A percentile compares a stretch with the other conserved stretches of the same genome.
These are phyloP conservation scores for Catharus ustulatus DNA, from an alignment of 2,797 vertebrate species.

Conservation along the genomic window DNA sequence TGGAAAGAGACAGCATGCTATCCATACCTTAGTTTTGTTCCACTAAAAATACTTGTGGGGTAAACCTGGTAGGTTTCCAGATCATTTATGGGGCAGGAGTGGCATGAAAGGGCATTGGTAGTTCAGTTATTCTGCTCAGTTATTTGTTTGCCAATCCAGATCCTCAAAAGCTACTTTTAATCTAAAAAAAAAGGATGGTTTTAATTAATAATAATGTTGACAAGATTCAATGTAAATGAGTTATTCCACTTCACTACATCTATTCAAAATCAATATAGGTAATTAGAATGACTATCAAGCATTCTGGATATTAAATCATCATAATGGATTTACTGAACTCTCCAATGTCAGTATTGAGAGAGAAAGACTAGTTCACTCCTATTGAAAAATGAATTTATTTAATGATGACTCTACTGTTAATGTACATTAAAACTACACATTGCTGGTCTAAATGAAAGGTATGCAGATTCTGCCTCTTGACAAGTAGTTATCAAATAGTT, in stretches of 20 bases:
- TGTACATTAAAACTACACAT: neutral
- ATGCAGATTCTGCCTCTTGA: neutral
- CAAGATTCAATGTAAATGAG: constrained; percentile 3
- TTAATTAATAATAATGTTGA: constrained; percentile 37
- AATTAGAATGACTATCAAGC: constrained; percentile 7
- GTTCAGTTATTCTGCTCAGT: neutral
- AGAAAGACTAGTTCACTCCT: neutral
- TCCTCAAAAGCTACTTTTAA: neutral
- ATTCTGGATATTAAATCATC: neutral
- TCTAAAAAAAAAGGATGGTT: neutral
- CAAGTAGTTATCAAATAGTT: neutral
- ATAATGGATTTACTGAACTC: neutral
- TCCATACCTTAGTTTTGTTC: neutral
- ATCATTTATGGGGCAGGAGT: neutral
- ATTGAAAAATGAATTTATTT: neutral
- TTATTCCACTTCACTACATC: constrained; percentile 45
- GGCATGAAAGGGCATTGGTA: neutral
- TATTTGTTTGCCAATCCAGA: neutral
- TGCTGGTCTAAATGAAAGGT: neutral
- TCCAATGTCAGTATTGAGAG: neutral
- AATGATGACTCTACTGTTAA: neutral
- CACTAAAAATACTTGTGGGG: neutral
- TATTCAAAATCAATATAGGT: constrained; percentile 3
- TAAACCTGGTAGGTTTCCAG: neutral
- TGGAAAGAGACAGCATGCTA: neutral